Percentiles rank a stretch among this genome's conserved stretches.
Conservation (phyloP, 2,888 invertebrate genomes). For the Ochropleura plecta region DNA sequence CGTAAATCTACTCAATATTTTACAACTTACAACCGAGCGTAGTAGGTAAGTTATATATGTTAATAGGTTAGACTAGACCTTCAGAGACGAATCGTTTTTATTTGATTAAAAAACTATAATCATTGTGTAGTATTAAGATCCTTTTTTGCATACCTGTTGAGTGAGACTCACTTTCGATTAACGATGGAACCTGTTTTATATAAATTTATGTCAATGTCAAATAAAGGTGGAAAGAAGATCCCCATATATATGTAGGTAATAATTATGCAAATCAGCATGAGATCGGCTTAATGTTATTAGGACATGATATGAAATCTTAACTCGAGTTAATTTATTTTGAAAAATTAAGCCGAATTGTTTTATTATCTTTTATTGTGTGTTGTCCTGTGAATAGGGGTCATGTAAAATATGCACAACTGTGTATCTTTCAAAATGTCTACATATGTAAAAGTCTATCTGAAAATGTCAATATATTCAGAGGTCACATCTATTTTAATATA, state of each 20-base stretch:
- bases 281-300: slow-evolving; percentile 46
- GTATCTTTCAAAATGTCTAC: slow-evolving; percentile 71
- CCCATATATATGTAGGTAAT: slow-evolving; percentile 51
- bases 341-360: neutral
- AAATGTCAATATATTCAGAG: slow-evolving; percentile 81
- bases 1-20: slow-evolving; percentile 16
- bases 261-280: slow-evolving; percentile 53
- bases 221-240: slow-evolving; percentile 80
- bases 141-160: slow-evolving; percentile 73
- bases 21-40: slow-evolving; percentile 26
- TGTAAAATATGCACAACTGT: slow-evolving; percentile 60
- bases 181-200: slow-evolving; percentile 79
- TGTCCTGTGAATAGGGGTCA: slow-evolving; percentile 21
- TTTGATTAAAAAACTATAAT: slow-evolving; percentile 49
- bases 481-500: slow-evolving; percentile 72
- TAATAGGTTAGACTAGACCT: slow-evolving; percentile 45
- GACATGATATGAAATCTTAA: slow-evolving; percentile 12
- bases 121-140: slow-evolving; percentile 58
- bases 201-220: slow-evolving; percentile 86
- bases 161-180: slow-evolving; percentile 81
- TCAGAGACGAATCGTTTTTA: slow-evolving; percentile 48
- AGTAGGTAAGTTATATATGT: slow-evolving; percentile 34
- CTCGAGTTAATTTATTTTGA: slow-evolving; percentile 12
- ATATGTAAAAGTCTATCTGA: slow-evolving; percentile 69
- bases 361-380: slow-evolving; percentile 8